These are phyloP conservation scores for Hemibagrus guttatus DNA, from an alignment of 2,797 vertebrate genomes.

Conservation along the genomic window DNA sequence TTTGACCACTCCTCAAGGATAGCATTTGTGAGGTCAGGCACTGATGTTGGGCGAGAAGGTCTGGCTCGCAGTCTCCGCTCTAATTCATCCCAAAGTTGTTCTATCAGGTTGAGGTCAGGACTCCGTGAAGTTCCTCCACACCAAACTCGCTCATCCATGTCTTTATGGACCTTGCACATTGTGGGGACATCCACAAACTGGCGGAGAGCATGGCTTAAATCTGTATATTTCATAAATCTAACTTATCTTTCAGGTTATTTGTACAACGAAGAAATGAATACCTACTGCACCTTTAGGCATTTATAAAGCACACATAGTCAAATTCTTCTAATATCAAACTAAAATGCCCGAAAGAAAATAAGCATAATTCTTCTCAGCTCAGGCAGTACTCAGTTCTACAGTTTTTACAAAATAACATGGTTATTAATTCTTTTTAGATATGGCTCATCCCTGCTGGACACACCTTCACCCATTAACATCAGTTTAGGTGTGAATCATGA, in stretches of 20 bases:
- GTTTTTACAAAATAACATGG: neutral
- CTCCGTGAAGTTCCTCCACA: no score
- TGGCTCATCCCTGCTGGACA: neutral
- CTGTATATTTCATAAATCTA: neutral
- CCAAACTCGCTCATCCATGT: no score
- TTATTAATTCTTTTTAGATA: neutral
- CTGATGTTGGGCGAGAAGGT: no score
- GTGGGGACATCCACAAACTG: no score
- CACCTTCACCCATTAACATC: neutral
- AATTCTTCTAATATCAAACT: neutral
- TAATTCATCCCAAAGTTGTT: no score
- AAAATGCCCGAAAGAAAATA: neutral
- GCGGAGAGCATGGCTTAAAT: neutral
- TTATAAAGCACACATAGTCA: neutral
- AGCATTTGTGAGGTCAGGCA: no score
- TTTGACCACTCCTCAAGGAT: no score
- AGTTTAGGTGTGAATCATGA: neutral
- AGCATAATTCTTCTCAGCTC: neutral
- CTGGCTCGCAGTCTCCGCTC: no score
- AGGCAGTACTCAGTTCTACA: neutral
- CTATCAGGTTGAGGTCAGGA: no score
- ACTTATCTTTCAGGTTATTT: neutral
- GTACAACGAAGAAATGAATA: neutral
- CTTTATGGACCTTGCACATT: no score
- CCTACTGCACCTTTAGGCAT: neutral